Evolutionary conservation across 2,888 invertebrate species (phyloP), one percentile per base, ranked within the genome.

Genomic region (Melieria picta): DNA sequence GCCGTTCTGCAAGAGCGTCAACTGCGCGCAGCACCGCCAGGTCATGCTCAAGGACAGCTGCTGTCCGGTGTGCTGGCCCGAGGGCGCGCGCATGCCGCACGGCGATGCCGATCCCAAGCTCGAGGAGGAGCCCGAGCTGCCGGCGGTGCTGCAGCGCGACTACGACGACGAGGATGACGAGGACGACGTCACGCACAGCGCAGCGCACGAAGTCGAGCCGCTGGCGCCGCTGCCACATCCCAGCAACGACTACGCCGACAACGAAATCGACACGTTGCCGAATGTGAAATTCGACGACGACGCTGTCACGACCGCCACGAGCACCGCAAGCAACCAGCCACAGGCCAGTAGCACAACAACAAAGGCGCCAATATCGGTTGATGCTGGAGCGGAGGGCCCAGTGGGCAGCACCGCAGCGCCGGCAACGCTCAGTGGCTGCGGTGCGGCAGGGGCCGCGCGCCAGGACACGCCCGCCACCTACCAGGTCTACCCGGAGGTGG

Each of bases 31-130:
- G 46, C 79, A 80, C 42, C 80, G 84, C 11, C 84, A 84, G 76
- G 81, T 85, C 5, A 76, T 73, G 13, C 73, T 85, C 0, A 81
- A 81, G 70, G 82, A 82, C 64, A 80, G 79, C 60, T 86, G 86
- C 67, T 86, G 86, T 69, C 86, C 86, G 7, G 79, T 84, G 43
- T 86, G 86, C 71, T 85, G 86, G 85, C 86, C 86, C 5, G 79
- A 82, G 11, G 81, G 82, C 4, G 78, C 76, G 5, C 78, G 80
- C 7, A 81, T 84, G 83, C 85, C 83, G 10, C 75, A 78, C 71
- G 79, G 77, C 16, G 72, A 73, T n/a, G 69, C 64, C 56, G 73
- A 71, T 47, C 30, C 30, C 30, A 30, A 30, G 30, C 3, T 30
- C 30, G 69, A 46, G 11, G 72, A 72, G 43, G 42, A 65, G 0